Evolutionary conservation across 2,888 invertebrate species (phyloP), one percentile per base, ranked within the genome.

Genomic region (Drosophila villosipedis): DNA sequence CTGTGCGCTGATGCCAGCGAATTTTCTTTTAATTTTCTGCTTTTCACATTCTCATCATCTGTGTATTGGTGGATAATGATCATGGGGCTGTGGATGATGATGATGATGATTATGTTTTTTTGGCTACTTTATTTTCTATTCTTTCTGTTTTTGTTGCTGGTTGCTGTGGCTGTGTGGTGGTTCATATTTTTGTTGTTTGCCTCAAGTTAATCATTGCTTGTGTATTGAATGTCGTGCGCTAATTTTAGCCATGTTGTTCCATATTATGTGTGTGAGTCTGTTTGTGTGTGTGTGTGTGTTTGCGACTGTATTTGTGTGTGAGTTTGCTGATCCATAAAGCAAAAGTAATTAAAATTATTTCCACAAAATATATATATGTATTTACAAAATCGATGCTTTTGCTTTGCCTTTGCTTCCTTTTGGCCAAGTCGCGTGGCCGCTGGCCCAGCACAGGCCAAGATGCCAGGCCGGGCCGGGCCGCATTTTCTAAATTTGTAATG

Each of bases 401-500:
- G 9, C 16, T 31, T 47, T 52, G 39, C 22, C 41, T 54, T 28
- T 28, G 30, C 30, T 39, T 28, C 33, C 37, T 43, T 39, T 47
- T 43, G 31, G 52, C 47, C 59, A 54, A 73, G 39, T 50, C 43
- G 62, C 68, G 41, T 33, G 49, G 39, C 12, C 33, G 63, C 41
- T 41, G 41, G 61, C 67, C 62, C 59, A 16, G 9, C 47, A 16
- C 78, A 64, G 71, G 67, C 69, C 76, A 41, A 41, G 57, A 58
- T 66, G 71, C 69, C 76, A 41, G 77, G 83, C 90, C 91, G 81
- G 83, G 81, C 85, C 89, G 84, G 80, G 89, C 86, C 86, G 85
- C 83, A 84, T 89, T 91, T 90, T 92, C 92, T 92, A 92, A 91
- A 87, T 92, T 92, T 91, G 91, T 92, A 85, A 79, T 82, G 80